Evolutionary conservation across 2,113 vertebrate genomes (phyloP).

Genomic region (Pseudolaguvia tuberculata): DNA sequence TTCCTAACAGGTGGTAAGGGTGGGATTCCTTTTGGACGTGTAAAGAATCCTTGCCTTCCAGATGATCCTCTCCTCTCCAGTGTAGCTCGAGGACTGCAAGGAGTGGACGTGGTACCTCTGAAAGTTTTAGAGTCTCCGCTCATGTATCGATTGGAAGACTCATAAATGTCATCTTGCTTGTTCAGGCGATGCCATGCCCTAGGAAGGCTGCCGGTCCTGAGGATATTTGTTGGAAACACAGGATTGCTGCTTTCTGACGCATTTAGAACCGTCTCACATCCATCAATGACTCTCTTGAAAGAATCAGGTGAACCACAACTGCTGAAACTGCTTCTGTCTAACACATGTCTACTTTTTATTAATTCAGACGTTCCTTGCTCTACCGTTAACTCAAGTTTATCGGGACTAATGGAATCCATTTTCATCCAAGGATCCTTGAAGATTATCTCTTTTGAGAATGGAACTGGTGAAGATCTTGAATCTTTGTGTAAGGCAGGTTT

Average conservation of each 20-base stretch:
- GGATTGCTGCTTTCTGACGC: constrained; percentile 62
- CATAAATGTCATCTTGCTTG: constrained; percentile 74
- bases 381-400: constrained; percentile 55
- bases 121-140: constrained; percentile 60
- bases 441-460: constrained; percentile 68
- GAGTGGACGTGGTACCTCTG: constrained; percentile 64
- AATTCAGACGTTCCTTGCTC: constrained; percentile 61
- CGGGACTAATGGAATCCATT: constrained; percentile 63
- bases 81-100: constrained; percentile 73
- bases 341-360: constrained; percentile 48
- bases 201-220: constrained; percentile 79
- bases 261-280: constrained; percentile 76
- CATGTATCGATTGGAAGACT: constrained; percentile 48
- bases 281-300: constrained; percentile 79
- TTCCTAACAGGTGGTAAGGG: constrained; percentile 90
- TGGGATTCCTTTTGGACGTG: constrained; percentile 85
- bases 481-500: constrained; percentile 58
- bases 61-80: constrained; percentile 79
- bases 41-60: constrained; percentile 80
- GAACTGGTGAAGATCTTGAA: constrained; percentile 65
- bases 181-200: constrained; percentile 71
- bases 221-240: constrained; percentile 63
- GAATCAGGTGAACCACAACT: constrained; percentile 77
- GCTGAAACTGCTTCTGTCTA: constrained; percentile 69
- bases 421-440: constrained; percentile 96